Evolutionary conservation across 2,888 invertebrate species (phyloP), one percentile per base, ranked within the genome.

Genomic region (Synanthedon vespiformis): DNA sequence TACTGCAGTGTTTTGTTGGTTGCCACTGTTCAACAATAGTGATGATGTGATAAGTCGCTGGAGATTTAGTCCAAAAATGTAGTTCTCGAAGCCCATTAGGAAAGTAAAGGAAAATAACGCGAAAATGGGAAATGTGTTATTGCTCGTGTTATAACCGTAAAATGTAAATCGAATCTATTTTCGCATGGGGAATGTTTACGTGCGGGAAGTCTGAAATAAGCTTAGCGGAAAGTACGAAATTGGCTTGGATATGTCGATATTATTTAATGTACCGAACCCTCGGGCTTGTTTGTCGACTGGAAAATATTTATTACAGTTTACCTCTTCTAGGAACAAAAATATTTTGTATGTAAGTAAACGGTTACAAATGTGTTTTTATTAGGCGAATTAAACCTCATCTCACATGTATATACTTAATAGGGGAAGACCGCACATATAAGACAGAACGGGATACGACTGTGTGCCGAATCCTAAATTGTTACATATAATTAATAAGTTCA

Each of bases 191-290:
- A 70, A 78, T 81, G 74, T 80, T 81, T 80, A 73, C 74, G 69
- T 73, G 73, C 63, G 67, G 73, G 67, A 74, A 77, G 72, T 74
- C 75, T 74, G 73, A 72, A 81, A 82, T 80, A 74, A 80, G 82
- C 79, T 80, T 77, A 77, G 72, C 70, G 74, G 72, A 74, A 77
- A 78, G 75, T 74, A 74, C 72, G 76, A 76, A 80, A 83, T 81
- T 80, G 83, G 79, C 80, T 77, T 66, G 73, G 77, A 79, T 81
- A 77, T 75, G 80, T 80, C 80, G 79, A 82, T 82, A 80, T 80
- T 80, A 83, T 80, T 81, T 80, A 82, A 83, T 78, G 79, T 80
- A 75, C 68, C 75, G 71, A 66, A 65, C 72, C 71, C 73, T 65
- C 66, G 68, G 76, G 74, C 72, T 72, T 80, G 74, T 79, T 79